Evolutionary conservation across 1,140 invertebrate genomes (phyloP).

Genomic region (Steinernema khuongi): DNA sequence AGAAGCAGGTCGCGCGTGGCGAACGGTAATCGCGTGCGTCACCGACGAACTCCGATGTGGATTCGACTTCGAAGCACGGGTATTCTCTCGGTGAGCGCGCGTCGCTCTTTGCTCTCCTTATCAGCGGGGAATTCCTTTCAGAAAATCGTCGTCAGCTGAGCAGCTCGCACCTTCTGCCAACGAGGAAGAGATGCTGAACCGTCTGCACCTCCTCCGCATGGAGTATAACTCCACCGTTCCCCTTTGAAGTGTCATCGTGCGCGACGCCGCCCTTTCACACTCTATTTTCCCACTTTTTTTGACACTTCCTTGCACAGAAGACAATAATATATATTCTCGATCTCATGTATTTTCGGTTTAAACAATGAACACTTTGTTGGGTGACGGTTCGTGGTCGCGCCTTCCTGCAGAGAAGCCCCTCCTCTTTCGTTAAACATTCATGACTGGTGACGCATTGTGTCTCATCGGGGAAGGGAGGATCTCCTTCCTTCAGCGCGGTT

Average conservation of each 20-base stretch:
- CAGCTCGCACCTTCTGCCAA: background rate
- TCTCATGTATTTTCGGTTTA: no score
- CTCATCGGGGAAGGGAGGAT: no score
- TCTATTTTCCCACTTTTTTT: background rate
- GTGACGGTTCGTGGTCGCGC: no score
- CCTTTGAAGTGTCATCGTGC: background rate
- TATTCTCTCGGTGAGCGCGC: slow-evolving; percentile 7
- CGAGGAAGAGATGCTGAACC: slow-evolving; percentile 7
- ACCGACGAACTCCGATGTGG: slow-evolving; percentile 36
- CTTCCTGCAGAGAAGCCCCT: no score
- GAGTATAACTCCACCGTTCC: slow-evolving; percentile 9
- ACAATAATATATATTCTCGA: no score
- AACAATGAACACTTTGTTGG: no score
- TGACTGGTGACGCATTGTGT: no score
- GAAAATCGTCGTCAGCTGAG: slow-evolving; percentile 15
- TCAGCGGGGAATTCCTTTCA: background rate
- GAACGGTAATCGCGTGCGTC: slow-evolving; percentile 35
- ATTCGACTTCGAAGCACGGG: slow-evolving; percentile 38
- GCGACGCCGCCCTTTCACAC: background rate
- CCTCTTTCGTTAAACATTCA: no score
- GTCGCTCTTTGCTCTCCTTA: background rate
- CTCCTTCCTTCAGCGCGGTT: no score
- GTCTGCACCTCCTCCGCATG: background rate
- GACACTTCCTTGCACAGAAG: no score
- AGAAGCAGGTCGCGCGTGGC: slow-evolving; percentile 37